Evolutionary conservation across 2,888 invertebrate genomes (phyloP).

Genomic region (Callosobruchus maculatus): DNA sequence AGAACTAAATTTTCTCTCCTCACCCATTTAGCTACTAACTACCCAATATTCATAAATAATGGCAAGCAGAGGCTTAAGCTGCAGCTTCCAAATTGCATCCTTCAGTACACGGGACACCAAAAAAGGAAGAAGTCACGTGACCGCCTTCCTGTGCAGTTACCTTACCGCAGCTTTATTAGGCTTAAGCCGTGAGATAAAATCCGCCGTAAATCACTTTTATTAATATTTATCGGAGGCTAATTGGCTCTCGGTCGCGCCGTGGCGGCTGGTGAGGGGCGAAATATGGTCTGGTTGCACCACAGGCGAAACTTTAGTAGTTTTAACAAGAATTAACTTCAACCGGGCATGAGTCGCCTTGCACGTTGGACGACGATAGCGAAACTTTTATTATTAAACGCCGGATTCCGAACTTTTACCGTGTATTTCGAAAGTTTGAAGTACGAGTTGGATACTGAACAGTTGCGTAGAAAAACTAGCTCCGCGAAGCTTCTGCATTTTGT

Average conservation of each 20-base stretch:
- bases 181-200: not conserved
- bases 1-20: no score
- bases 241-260: no score
- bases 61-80: not conserved
- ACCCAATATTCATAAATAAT: not conserved
- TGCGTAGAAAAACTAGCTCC: not conserved
- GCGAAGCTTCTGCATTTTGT: not conserved
- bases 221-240: not conserved
- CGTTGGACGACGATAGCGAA: not conserved
- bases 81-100: not conserved
- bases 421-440: not conserved
- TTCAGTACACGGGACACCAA: not conserved
- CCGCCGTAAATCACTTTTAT: not conserved
- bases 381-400: not conserved
- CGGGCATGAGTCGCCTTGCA: not conserved
- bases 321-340: not conserved
- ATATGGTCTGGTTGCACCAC: not conserved
- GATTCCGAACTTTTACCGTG: not conserved
- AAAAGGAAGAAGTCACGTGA: not conserved
- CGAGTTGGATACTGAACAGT: not conserved
- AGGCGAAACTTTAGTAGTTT: not conserved
- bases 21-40: not conserved
- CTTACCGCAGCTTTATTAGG: not conserved
- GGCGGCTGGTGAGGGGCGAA: not conserved
- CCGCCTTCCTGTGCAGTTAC: not conserved